phyloP scores from a whole-genome alignment of 2,797 vertebrate species.

The Prionace glauca region DNA sequence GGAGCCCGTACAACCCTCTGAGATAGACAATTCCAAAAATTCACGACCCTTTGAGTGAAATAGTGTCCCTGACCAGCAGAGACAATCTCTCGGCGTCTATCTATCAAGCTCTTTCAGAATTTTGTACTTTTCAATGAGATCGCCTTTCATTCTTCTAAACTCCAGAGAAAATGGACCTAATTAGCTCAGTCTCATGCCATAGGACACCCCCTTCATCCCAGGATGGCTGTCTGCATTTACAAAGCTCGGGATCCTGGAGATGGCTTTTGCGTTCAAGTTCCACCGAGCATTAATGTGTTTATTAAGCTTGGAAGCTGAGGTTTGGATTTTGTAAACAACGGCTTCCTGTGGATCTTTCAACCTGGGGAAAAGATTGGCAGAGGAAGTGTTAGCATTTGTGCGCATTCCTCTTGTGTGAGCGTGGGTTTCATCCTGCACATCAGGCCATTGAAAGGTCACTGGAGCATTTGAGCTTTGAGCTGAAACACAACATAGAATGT shows the following conservation, averaged over 20 bases:
- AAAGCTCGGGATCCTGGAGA: background rate
- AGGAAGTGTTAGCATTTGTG: background rate
- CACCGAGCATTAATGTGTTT: background rate
- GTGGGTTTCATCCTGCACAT: background rate
- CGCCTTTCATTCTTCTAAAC: too few relatives aligned
- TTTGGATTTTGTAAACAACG: background rate
- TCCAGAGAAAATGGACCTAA: too few relatives aligned
- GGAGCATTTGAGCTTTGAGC: too few relatives aligned
- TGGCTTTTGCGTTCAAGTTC: background rate
- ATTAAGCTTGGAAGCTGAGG: background rate
- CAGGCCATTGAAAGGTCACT: background rate
- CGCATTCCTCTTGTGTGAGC: background rate
- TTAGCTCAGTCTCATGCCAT: background rate
- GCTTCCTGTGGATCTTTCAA: background rate
- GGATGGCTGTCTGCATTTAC: background rate
- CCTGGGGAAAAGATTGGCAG: conserved; percentile 1
- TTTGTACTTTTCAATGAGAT: too few relatives aligned
- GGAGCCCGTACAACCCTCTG: too few relatives aligned
- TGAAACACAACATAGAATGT: background rate
- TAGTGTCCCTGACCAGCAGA: too few relatives aligned
- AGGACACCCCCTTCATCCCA: too few relatives aligned
- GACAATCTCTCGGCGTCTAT: too few relatives aligned
- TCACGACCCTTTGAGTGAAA: too few relatives aligned
- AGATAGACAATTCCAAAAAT: too few relatives aligned
- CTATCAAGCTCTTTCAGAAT: too few relatives aligned